phyloP scores from a whole-genome alignment of 2,113 vertebrate species.

The Procavia capensis region DNA sequence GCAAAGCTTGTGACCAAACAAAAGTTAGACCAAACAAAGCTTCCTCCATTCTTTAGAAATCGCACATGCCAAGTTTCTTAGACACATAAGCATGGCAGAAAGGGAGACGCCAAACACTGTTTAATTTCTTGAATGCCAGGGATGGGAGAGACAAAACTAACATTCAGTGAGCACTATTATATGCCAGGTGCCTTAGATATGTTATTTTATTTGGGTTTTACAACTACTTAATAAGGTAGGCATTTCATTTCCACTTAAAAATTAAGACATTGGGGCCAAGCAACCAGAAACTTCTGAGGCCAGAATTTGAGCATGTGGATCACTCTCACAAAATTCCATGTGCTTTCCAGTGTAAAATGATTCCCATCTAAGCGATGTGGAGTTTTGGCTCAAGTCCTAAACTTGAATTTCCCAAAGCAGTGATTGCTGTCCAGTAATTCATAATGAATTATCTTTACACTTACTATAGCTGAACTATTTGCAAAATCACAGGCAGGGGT shows the following conservation, averaged over 20 bases:
- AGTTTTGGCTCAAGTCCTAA: neutral
- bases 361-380: neutral
- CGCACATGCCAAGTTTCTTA: neutral
- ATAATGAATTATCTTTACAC: neutral
- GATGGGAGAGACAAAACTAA: neutral
- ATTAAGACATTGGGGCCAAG: neutral
- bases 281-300: neutral
- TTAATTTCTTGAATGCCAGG: neutral
- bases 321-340: neutral
- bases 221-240: neutral
- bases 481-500: neutral
- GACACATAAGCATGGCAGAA: neutral
- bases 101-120: neutral
- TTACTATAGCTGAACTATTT: neutral
- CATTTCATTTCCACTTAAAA: slow-evolving; percentile 3
- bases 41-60: neutral
- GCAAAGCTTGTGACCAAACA: neutral
- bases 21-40: neutral
- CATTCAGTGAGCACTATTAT: neutral
- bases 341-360: neutral
- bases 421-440: neutral
- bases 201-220: neutral
- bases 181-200: neutral
- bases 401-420: neutral
- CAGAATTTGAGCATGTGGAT: neutral